Conservation (phyloP, 2,113 vertebrate species). For the Brachypodius melanocephalos region DNA sequence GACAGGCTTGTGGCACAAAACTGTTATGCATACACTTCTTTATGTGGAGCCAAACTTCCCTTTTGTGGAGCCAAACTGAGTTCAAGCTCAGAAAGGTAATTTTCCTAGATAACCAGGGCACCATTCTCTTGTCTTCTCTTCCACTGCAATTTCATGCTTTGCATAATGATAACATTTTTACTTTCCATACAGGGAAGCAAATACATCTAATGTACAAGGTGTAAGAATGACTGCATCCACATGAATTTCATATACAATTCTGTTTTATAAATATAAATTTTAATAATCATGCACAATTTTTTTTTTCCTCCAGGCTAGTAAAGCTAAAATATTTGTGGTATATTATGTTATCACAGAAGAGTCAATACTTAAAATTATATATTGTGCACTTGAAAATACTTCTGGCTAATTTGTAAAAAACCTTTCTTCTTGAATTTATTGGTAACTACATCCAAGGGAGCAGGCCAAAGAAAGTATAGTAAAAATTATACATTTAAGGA, state of each 20-base stretch:
- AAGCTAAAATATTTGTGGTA: not conserved
- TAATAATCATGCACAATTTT: not conserved
- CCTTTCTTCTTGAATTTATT: not conserved
- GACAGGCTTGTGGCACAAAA: not conserved
- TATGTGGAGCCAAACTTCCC: not conserved
- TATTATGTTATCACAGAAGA: not conserved
- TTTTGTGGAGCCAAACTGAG: fast-evolving
- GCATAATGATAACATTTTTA: not conserved
- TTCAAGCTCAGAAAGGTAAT: not conserved
- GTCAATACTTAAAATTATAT: not conserved
- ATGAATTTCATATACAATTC: not conserved
- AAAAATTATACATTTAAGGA: not conserved
- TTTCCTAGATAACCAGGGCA: not conserved
- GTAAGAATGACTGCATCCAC: not conserved
- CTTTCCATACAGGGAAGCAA: not conserved
- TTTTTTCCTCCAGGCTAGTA: not conserved
- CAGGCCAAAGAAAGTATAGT: not conserved
- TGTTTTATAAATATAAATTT: not conserved
- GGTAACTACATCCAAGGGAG: not conserved
- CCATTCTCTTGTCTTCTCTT: not conserved
- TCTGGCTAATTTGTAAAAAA: not conserved
- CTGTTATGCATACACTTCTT: not conserved
- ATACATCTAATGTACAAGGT: not conserved
- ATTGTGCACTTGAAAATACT: not conserved
- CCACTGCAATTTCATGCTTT: not conserved